Evolutionary conservation across 1,140 invertebrate species (phyloP).

Genomic region (Orchesella cincta): DNA sequence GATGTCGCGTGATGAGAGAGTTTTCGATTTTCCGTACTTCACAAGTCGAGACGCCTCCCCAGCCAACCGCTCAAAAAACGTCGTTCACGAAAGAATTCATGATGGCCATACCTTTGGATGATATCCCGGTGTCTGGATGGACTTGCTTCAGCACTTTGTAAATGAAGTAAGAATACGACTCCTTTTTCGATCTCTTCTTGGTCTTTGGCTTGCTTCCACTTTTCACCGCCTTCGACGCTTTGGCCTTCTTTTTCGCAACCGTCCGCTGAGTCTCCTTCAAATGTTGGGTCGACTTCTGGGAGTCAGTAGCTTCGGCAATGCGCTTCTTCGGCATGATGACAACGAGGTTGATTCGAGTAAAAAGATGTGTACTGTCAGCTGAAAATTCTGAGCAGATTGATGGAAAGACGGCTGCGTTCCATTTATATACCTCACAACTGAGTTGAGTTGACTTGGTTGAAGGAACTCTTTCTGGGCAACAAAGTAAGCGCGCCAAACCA

Average conservation of each 20-base stretch:
- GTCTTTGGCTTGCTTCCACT: constrained; percentile 55
- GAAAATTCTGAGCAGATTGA: no score
- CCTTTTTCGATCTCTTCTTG: constrained; percentile 64
- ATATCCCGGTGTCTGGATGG: constrained; percentile 70
- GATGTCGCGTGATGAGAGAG: constrained; percentile 3
- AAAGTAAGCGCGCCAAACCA: no score
- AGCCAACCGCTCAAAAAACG: constrained; percentile 70
- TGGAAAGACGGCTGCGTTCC: no score
- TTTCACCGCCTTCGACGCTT: constrained; percentile 53
- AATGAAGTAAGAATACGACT: constrained; percentile 70
- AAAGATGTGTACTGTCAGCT: no score
- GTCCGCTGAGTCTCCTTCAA: no score
- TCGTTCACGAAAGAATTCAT: constrained; percentile 71
- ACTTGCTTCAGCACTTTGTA: constrained; percentile 71
- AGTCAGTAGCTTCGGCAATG: no score
- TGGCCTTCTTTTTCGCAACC: constrained; percentile 53
- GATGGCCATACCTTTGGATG: constrained; percentile 65
- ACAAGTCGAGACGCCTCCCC: constrained; percentile 68
- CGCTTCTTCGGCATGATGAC: no score
- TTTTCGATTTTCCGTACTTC: constrained; percentile 70
- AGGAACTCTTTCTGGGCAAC: no score
- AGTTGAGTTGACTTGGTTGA: no score
- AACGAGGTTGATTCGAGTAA: no score
- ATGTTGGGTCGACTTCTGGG: no score
- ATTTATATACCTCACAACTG: no score